Percentiles rank a stretch among this genome's conserved stretches.
phyloP scores from a whole-genome alignment of 2,888 invertebrate genomes.

The Halocaridina rubra region DNA sequence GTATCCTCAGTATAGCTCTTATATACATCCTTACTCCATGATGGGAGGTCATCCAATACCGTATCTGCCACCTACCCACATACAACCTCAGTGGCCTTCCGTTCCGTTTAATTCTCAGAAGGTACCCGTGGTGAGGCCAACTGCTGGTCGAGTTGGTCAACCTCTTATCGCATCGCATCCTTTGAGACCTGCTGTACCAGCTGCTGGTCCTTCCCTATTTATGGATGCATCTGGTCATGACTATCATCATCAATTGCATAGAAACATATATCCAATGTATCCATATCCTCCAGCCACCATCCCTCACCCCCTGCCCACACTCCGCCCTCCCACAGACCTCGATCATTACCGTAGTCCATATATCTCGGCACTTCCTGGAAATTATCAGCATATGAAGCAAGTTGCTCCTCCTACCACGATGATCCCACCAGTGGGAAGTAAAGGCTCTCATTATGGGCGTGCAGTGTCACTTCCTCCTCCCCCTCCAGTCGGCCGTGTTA shows the following conservation, averaged over 20 bases:
- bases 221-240: constrained; percentile 17
- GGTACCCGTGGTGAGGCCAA: constrained; percentile 23
- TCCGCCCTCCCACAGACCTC: constrained; percentile 18
- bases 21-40: constrained; percentile 20
- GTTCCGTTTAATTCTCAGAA: constrained; percentile 25
- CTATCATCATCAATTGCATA: constrained; percentile 15
- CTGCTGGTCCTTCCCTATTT: constrained; percentile 2
- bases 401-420: constrained; percentile 10
- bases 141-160: constrained; percentile 24
- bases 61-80: constrained; percentile 16
- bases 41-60: constrained; percentile 41
- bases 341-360: constrained; percentile 18
- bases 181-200: neutral
- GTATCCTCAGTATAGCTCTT: constrained; percentile 20
- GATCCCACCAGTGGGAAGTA: neutral
- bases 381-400: constrained; percentile 38
- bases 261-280: constrained; percentile 17
- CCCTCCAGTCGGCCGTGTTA: constrained; percentile 7
- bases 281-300: constrained; percentile 4
- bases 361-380: constrained; percentile 30
- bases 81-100: constrained; percentile 30
- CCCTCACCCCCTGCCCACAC: constrained; percentile 24
- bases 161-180: constrained; percentile 35
- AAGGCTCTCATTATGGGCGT: constrained; percentile 13
- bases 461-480: constrained; percentile 1